Conservation (phyloP, 1,140 invertebrate genomes). For the Megalonaias nervosa region DNA sequence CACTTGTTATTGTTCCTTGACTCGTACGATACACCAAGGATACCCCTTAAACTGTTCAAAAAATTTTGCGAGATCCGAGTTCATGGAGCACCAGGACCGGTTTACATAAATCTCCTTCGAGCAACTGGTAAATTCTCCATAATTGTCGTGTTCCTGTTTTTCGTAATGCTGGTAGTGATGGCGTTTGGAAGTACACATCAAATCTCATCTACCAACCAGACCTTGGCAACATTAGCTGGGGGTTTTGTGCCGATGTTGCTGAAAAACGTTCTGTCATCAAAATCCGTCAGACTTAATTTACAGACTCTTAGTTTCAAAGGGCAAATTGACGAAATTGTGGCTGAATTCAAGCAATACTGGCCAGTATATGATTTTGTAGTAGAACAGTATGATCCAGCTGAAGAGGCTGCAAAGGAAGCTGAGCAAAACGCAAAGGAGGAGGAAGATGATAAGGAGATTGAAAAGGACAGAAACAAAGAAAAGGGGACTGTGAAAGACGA, state of each 20-base stretch:
- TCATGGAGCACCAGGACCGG: slow-evolving; percentile 66
- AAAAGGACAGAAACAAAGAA: slow-evolving; percentile 12
- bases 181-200: slow-evolving; percentile 67
- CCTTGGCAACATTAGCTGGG: slow-evolving; percentile 66
- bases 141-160: slow-evolving; percentile 66
- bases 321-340: slow-evolving; percentile 68
- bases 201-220: slow-evolving; percentile 69
- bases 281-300: slow-evolving; percentile 60
- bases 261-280: slow-evolving; percentile 63
- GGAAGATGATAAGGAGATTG: slow-evolving; percentile 18
- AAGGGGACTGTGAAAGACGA: neutral
- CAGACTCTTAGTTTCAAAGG: slow-evolving; percentile 68
- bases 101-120: slow-evolving; percentile 64
- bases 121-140: slow-evolving; percentile 68
- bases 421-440: slow-evolving; percentile 39
- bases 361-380: slow-evolving; percentile 59
- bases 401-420: slow-evolving; percentile 41
- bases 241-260: slow-evolving; percentile 69
- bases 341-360: slow-evolving; percentile 67
- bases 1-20: slow-evolving; percentile 67
- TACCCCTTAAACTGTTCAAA: slow-evolving; percentile 65
- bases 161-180: slow-evolving; percentile 69
- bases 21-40: slow-evolving; percentile 66
- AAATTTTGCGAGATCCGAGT: slow-evolving; percentile 65
- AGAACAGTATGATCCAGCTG: slow-evolving; percentile 43